Conservation (phyloP, 1,140 invertebrate species). For the Leptonema lineaticorne region DNA sequence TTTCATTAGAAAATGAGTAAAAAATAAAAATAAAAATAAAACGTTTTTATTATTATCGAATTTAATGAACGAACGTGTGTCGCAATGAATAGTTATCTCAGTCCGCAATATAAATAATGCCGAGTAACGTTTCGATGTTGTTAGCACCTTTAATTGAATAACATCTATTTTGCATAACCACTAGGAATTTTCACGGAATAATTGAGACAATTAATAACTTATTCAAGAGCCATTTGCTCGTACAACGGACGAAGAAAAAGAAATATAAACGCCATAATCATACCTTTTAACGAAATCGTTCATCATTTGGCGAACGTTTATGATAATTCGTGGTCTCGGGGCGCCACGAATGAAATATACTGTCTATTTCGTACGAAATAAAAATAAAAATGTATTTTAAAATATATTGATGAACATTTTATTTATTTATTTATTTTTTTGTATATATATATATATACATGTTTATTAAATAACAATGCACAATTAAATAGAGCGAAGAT, state of each 20-base stretch:
- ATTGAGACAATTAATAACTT: slow-evolving; percentile 16
- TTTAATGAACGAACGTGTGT: not conserved
- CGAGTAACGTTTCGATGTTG: slow-evolving; percentile 13
- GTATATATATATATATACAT: not conserved
- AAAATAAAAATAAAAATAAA: no score
- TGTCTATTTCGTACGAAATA: not conserved
- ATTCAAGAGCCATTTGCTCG: not conserved
- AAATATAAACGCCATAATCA: not conserved
- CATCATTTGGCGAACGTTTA: not conserved
- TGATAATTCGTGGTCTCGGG: not conserved
- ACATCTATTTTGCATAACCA: slow-evolving; percentile 22
- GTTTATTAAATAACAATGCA: not conserved
- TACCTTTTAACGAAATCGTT: slow-evolving; percentile 13
- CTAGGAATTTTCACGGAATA: slow-evolving; percentile 8
- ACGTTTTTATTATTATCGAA: not conserved
- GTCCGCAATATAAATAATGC: not conserved
- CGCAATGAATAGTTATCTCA: slow-evolving; percentile 14
- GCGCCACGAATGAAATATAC: not conserved
- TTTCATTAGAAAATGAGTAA: no score
- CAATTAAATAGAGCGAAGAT: not conserved
- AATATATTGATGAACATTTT: not conserved
- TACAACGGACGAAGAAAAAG: not conserved
- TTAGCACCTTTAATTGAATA: slow-evolving; percentile 29
- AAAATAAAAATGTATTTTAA: no score
- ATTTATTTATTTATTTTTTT: not conserved